Evolutionary conservation across 2,888 invertebrate species (phyloP), one percentile per base, ranked within the genome.

Genomic region (Thymelicus sylvestris): DNA sequence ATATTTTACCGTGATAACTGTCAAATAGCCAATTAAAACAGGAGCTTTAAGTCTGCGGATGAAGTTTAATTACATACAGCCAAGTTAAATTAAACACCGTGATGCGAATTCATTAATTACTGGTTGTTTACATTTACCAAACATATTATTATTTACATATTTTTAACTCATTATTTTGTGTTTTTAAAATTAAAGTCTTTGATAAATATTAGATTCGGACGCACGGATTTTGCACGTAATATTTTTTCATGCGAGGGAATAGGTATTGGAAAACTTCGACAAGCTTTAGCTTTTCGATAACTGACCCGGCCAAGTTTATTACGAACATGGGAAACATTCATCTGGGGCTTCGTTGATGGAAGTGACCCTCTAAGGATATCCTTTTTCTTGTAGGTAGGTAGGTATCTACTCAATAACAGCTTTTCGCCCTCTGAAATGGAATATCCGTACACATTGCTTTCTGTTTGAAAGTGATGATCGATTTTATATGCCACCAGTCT

Each of bases 91-190:
- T 70, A 50, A 60, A 70, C 60, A 60, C 31, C 50, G 60, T 65
- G 59, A 39, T 65, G 69, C 39, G 59, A 70, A 60, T 70, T 70
- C 64, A 59, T 70, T 65, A 71, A 71, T 71, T 71, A 71, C 71
- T 70, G 19, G 48, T 55, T 62, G 61, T 66, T 71, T 66, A 66
- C 52, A 60, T 65, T 66, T 61, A 62, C 50, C 19, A 44, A 47
- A 66, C 15, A 71, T 47, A 39, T n/a, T n/a, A n/a, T n/a, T n/a
- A n/a, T 39, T 39, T 60, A 13, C 60, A 13, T 48, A 38, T 12
- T 47, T 47, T 44, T 47, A 57, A 64, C n/a, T 47, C 38, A 12
- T 10, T 44, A 44, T 12, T 44, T 44, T 44, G 44, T 44, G 44
- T 12, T 44, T 44, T 44, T 12, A 8, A 44, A 2, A 12, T 12